Evolutionary conservation across 1,140 invertebrate species (phyloP).

Genomic region (Pectinophora gossypiella): DNA sequence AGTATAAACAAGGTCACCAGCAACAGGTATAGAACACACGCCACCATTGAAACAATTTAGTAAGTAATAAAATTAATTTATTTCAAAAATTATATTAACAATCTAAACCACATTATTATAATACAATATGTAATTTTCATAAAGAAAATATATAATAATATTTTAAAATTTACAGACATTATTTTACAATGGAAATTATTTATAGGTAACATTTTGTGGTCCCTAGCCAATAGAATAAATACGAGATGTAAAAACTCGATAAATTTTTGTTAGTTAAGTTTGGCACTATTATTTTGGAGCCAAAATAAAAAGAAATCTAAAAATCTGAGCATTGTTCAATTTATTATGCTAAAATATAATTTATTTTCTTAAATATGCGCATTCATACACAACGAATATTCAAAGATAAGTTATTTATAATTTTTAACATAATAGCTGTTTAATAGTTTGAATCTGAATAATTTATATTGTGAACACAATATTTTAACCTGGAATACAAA

Average conservation of each 20-base stretch:
- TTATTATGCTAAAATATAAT: no score
- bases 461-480: neutral
- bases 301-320: no score
- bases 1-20: no score
- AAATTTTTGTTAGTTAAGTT: constrained; percentile 42
- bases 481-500: neutral
- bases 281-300: constrained; percentile 43
- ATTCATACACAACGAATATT: no score
- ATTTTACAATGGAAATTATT: constrained; percentile 28
- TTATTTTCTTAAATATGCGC: no score
- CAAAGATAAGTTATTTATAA: no score
- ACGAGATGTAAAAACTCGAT: constrained; percentile 14
- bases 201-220: constrained; percentile 39
- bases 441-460: neutral
- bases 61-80: constrained; percentile 54
- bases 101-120: constrained; percentile 45
- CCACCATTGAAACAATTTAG: no score
- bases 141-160: constrained; percentile 29
- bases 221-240: constrained; percentile 32
- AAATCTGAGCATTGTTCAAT: no score
- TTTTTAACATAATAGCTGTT: no score
- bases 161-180: constrained; percentile 46
- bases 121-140: constrained; percentile 36
- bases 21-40: no score
- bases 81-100: constrained; percentile 56